phyloP scores from a whole-genome alignment of 2,888 invertebrate species.

The Erynnis tages region DNA sequence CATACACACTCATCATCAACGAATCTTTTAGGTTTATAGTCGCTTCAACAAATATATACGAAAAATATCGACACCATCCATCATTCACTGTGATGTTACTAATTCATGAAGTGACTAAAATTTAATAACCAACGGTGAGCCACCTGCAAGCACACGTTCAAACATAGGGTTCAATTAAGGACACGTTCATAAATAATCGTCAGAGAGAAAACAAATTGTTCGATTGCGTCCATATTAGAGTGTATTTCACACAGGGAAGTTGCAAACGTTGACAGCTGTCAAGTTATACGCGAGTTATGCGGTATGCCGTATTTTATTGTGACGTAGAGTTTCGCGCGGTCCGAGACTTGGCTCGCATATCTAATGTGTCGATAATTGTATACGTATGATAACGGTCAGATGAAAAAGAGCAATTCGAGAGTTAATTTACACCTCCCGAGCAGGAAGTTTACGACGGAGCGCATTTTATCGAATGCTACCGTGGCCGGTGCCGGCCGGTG shows the following conservation, averaged over 20 bases:
- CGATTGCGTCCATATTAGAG: neutral
- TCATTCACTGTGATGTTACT: neutral
- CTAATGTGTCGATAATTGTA: slow-evolving; percentile 53
- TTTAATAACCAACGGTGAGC: slow-evolving; percentile 4
- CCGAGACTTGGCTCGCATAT: slow-evolving; percentile 29
- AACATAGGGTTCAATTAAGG: slow-evolving; percentile 9
- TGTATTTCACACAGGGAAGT: slow-evolving; percentile 2
- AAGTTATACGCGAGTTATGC: neutral
- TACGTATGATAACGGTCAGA: slow-evolving; percentile 70
- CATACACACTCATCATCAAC: too few relatives aligned
- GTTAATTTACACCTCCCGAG: slow-evolving; percentile 73
- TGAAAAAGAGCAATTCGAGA: slow-evolving; percentile 72
- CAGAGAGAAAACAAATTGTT: slow-evolving; percentile 11
- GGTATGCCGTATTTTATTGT: slow-evolving; percentile 1
- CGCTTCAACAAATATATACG: neutral
- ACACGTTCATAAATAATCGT: slow-evolving; percentile 15
- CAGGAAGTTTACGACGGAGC: slow-evolving; percentile 76
- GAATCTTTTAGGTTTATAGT: too few relatives aligned
- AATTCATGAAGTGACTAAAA: neutral
- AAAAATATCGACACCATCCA: neutral
- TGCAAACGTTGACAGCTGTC: slow-evolving; percentile 2
- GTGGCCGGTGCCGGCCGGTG: too few relatives aligned
- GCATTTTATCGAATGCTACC: slow-evolving; percentile 73
- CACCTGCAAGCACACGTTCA: slow-evolving; percentile 9
- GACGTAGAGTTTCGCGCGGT: neutral